A percentile compares a stretch with the other conserved stretches of the same genome.
Conservation (phyloP, 2,113 vertebrate species). For the Barnardius zonarius region DNA sequence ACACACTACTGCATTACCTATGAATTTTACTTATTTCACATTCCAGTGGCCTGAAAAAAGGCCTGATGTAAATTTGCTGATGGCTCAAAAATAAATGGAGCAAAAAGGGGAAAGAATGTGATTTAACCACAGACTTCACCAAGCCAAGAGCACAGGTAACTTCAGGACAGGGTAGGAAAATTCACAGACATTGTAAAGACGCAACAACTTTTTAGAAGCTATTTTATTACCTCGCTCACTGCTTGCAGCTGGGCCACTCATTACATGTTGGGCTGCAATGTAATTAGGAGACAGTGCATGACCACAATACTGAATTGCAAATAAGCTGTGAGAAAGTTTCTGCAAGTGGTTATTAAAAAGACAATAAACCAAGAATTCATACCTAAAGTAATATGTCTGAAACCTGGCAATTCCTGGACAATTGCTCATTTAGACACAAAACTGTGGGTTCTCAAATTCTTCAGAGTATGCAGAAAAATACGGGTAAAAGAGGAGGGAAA, state of each 20-base stretch:
- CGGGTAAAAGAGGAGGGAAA: not conserved
- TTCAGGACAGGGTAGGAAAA: not conserved
- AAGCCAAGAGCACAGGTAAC: not conserved
- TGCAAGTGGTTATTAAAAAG: not conserved
- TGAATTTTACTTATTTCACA: not conserved
- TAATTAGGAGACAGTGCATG: not conserved
- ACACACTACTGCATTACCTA: not conserved
- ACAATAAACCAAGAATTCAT: not conserved
- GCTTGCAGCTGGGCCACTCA: not conserved
- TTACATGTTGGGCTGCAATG: not conserved
- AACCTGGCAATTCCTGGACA: not conserved
- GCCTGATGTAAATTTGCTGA: not conserved
- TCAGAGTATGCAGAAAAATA: not conserved
- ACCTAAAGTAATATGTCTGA: not conserved
- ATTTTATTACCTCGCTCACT: not conserved
- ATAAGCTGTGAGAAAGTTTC: conserved; percentile 9
- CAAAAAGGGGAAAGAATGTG: not conserved
- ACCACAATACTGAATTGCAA: not conserved
- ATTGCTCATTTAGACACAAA: not conserved
- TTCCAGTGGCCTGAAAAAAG: not conserved
- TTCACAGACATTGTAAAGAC: not conserved
- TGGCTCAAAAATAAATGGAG: not conserved
- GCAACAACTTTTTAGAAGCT: not conserved
- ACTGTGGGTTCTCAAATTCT: not conserved
- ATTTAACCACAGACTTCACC: not conserved